phyloP scores from a whole-genome alignment of 1,140 invertebrate genomes.

The Aphaenogaster rudis region DNA sequence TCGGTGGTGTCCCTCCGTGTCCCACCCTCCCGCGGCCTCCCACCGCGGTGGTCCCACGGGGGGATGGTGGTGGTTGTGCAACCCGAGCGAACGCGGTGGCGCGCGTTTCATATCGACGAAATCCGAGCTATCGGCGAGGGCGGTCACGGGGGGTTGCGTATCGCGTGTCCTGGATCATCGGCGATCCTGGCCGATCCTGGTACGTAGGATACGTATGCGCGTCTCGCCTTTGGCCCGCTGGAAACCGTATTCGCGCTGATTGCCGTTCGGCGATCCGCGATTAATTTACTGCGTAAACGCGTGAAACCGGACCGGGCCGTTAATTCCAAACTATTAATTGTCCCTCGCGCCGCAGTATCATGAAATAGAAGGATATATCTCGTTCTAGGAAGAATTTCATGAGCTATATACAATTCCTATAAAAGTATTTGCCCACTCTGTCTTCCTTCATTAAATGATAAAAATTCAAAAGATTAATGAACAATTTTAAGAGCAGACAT shows the following conservation, averaged over 20 bases:
- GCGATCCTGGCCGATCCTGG: constrained; percentile 49
- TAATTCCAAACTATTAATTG: constrained; percentile 60
- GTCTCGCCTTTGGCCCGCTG: constrained; percentile 37
- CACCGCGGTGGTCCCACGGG: not conserved
- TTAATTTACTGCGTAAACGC: constrained; percentile 62
- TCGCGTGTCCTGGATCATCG: constrained; percentile 57
- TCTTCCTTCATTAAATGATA: too few relatives aligned
- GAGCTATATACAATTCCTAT: not conserved
- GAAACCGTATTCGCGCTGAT: constrained; percentile 61
- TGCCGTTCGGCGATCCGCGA: constrained; percentile 46
- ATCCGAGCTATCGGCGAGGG: constrained; percentile 56
- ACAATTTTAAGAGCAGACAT: too few relatives aligned
- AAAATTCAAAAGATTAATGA: too few relatives aligned
- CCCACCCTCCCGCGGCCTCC: not conserved
- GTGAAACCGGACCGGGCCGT: constrained; percentile 36
- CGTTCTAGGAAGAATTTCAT: not conserved
- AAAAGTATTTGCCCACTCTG: too few relatives aligned
- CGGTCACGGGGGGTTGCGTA: constrained; percentile 21
- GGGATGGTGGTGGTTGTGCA: constrained; percentile 37
- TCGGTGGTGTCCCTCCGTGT: constrained; percentile 18
- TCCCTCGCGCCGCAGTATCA: not conserved
- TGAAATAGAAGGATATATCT: not conserved
- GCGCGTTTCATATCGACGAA: constrained; percentile 57
- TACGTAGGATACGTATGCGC: constrained; percentile 32
- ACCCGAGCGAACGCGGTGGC: constrained; percentile 32